Evolutionary conservation across 2,797 vertebrate species (phyloP).

Genomic region (Sciurus vulgaris): DNA sequence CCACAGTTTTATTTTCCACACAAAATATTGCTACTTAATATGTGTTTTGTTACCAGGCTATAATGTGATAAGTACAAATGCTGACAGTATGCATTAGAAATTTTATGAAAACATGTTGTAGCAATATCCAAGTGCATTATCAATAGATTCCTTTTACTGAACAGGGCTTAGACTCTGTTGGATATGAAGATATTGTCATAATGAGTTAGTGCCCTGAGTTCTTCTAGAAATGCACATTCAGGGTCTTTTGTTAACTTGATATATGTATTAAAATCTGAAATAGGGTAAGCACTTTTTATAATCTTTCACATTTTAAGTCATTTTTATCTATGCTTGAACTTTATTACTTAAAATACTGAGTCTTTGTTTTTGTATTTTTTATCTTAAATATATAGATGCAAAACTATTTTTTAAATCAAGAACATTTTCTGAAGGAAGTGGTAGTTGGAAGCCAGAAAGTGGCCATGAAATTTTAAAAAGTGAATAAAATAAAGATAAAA

Average conservation of each 20-base stretch:
- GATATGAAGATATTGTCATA: not conserved
- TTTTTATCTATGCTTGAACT: not conserved
- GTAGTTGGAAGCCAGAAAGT: not conserved
- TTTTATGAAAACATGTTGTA: not conserved
- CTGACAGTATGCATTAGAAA: not conserved
- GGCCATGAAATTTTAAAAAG: not conserved
- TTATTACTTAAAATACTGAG: not conserved
- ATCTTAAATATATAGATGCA: not conserved
- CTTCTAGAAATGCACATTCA: not conserved
- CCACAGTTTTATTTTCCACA: not conserved
- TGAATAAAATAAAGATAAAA: not conserved
- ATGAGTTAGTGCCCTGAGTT: not conserved
- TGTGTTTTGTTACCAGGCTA: not conserved
- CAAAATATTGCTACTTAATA: not conserved
- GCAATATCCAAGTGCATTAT: not conserved
- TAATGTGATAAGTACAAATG: not conserved
- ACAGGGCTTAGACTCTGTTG: not conserved
- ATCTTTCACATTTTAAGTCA: not conserved
- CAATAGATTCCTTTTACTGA: not conserved
- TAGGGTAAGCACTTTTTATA: not conserved
- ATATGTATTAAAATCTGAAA: not conserved
- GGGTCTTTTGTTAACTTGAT: not conserved
- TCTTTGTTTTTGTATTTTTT: not conserved
- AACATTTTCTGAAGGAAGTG: not conserved
- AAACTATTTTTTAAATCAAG: not conserved